Base-by-base conservation (phyloP, 2,113 vertebrate genomes). In the Pelobates fuscus region DNA sequence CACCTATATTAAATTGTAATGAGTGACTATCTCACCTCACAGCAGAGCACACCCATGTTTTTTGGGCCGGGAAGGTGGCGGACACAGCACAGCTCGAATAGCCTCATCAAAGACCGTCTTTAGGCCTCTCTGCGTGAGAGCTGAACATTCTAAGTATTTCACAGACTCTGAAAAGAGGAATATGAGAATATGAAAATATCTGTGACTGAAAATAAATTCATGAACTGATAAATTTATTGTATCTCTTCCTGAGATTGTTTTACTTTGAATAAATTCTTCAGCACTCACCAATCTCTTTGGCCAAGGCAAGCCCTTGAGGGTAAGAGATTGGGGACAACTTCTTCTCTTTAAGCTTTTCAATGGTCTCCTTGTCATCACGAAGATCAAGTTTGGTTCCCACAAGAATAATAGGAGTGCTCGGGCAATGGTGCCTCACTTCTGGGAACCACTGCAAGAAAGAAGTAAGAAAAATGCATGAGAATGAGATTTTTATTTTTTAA, bases 91-190 rank as follows among this genome's bases (percentile, higher is more conserved):
- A 0, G 95, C 95, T 1, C 95, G 88, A 78, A 97, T 96, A 44
- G 95, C 95, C 79, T 97, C 95, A 0, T 97, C 95, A 2, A 97
- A 97, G 81, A 97, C 95, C 0, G 94, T 95, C 84, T 97, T 97
- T 79, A 97, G 88, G 29, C 95, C 94, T 0, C 94, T 86, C 83
- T 95, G 95, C 0, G 94, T 97, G 84, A 97, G 80, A 2, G 95
- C 95, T 0, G 95, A 97, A 70, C 95, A 97, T 83, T 97, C 95
- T 12, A 97, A 87, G 79, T 98, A 98, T 46, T 96, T 95, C 71
- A 96, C 93, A 0, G 95, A 91, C 66, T 96, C 94, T 96, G n/a
- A 23, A 76, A 65, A 79, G 46, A 65, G 5, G 61, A 62, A 52
- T 57, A 24, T 25, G 61, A 62, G 37, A 67, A 78, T 26, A 27